These are phyloP conservation scores for Lophochroa leadbeateri DNA, from an alignment of 2,113 vertebrate genomes.

Conservation along the genomic window DNA sequence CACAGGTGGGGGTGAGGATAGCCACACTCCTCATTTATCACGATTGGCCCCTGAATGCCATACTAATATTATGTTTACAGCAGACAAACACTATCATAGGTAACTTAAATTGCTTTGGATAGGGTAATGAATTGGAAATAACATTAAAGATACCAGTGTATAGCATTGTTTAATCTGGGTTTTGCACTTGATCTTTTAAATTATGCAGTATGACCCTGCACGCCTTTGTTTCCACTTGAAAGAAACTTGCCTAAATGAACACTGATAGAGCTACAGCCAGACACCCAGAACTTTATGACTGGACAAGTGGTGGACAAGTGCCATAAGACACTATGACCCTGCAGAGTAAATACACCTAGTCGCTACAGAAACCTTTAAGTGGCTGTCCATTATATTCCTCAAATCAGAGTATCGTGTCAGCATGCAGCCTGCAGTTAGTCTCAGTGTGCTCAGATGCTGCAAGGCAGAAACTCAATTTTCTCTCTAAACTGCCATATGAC, in stretches of 20 bases:
- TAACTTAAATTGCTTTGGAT: slow-evolving; percentile 14
- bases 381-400: not conserved
- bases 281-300: not conserved
- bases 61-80: not conserved
- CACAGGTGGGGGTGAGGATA: not conserved
- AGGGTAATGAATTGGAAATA: slow-evolving; percentile 51
- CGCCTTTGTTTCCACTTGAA: not conserved
- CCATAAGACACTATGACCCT: not conserved
- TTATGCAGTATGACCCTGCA: not conserved
- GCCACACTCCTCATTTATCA: not conserved
- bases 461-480: not conserved
- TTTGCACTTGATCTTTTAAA: no score
- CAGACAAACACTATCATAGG: not conserved
- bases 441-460: not conserved
- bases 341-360: not conserved
- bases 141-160: not conserved
- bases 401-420: not conserved
- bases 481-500: not conserved
- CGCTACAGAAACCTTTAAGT: not conserved
- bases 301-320: not conserved
- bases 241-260: not conserved
- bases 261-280: not conserved
- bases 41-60: not conserved
- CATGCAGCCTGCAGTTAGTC: not conserved
- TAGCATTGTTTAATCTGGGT: not conserved